These are phyloP conservation scores for Steromphala cineraria DNA, from an alignment of 2,888 invertebrate species.

Conservation along the genomic window DNA sequence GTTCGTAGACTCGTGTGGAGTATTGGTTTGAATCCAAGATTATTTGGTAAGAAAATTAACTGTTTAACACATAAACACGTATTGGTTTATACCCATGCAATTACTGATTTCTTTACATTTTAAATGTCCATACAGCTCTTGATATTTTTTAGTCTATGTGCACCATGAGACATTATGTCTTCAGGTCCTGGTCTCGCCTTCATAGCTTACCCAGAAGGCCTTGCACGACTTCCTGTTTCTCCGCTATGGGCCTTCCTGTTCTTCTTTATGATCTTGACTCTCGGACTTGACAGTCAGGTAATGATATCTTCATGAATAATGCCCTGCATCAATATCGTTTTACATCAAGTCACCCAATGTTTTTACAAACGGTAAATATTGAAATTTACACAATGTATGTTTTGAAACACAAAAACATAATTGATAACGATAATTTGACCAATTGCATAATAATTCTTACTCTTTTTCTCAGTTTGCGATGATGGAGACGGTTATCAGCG, in stretches of 20 bases:
- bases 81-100: too few relatives aligned
- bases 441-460: not conserved
- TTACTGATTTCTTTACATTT: too few relatives aligned
- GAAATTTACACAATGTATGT: too few relatives aligned
- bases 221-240: conserved; percentile 68
- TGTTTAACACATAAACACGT: too few relatives aligned
- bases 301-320: not conserved
- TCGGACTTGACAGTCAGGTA: conserved; percentile 71
- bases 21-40: too few relatives aligned
- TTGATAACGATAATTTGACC: too few relatives aligned
- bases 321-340: too few relatives aligned
- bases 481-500: conserved; percentile 71
- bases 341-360: too few relatives aligned
- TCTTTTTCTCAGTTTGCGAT: conserved; percentile 62
- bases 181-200: conserved; percentile 72
- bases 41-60: too few relatives aligned
- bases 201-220: conserved; percentile 72
- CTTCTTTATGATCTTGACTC: conserved; percentile 71
- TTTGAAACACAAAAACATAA: too few relatives aligned
- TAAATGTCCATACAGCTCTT: too few relatives aligned
- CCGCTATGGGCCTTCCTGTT: conserved; percentile 71
- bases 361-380: too few relatives aligned
- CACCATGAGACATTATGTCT: not conserved
- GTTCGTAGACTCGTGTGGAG: not conserved
- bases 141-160: not conserved